Evolutionary conservation across 2,113 vertebrate genomes (phyloP), one percentile per base, ranked within the genome.

Genomic region (Cyanistes caeruleus): DNA sequence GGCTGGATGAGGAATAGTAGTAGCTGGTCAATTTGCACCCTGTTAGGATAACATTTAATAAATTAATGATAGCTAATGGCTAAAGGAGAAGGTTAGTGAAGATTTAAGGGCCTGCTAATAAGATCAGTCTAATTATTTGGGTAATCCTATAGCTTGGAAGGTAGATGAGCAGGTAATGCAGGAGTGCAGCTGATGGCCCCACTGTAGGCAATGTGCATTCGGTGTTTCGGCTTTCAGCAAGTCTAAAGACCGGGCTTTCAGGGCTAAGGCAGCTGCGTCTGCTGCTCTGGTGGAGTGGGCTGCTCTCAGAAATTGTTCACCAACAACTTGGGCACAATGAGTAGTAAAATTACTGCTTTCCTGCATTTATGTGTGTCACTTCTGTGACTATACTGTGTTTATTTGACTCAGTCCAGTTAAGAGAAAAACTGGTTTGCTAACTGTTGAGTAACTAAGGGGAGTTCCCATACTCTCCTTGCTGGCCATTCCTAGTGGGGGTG

Each of bases 241-340:
- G 8, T 37, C 11, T 7, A 1, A 24, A 58, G 37, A 19, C 11
- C 30, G 11, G 1, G 9, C 52, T 37, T 37, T 55, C 15, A 7
- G 67, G 48, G 22, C 7, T 33, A 2, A 79, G 17, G 43, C 15
- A 37, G 35, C 48, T 25, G 3, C 27, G 5, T 4, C 39, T 17
- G 9, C 60, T 24, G 16, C 52, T 43, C 60, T 8, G 4, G 24
- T 0, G 0, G 2, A 24, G 10, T 5, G 5, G 51, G 17, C 41
- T 0, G 1, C 70, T 12, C 25, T 13, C 2, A 0, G 41, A 33
- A 56, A 15, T 16, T 24, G 48, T 24, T 90, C 2, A 1, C 35
- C 41, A 43, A 27, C 25, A 64, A 20, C 37, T 31, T 33, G 31
- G 31, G 18, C 10, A 16, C 10, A 10, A 12, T 0, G 2, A 83